Evolutionary conservation across 1,140 invertebrate species (phyloP).

Genomic region (Proales similis): DNA sequence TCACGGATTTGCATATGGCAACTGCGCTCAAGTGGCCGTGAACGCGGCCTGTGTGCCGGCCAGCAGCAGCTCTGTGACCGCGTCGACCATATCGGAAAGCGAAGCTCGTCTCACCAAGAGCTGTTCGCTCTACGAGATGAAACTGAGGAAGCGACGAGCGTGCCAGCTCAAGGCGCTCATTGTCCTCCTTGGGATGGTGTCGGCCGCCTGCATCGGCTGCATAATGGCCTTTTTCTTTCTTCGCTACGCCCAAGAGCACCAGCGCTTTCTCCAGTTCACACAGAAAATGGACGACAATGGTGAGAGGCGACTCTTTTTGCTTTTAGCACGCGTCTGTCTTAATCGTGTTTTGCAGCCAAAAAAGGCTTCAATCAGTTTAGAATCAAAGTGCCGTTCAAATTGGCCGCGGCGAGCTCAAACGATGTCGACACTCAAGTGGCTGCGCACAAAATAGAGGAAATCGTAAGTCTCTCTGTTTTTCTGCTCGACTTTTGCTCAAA

Average conservation of each 20-base stretch:
- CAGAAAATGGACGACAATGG: conserved; percentile 28
- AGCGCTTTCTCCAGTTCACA: conserved; percentile 21
- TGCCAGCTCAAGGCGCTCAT: conserved; percentile 22
- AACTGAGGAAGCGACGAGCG: conserved; percentile 23
- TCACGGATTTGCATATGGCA: conserved; percentile 15
- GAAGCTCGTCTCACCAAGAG: conserved; percentile 4
- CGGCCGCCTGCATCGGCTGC: conserved; percentile 21
- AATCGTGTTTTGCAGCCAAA: conserved; percentile 26
- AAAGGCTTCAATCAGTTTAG: conserved; percentile 21
- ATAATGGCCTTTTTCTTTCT: conserved; percentile 26
- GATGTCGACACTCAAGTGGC: conserved; percentile 16
- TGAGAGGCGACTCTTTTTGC: not conserved
- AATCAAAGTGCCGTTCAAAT: conserved; percentile 3
- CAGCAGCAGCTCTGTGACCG: conserved; percentile 9
- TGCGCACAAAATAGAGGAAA: conserved; percentile 30
- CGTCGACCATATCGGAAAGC: not conserved
- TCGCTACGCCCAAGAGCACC: conserved; percentile 4
- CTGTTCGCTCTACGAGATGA: conserved; percentile 26
- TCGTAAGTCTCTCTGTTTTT: conserved; percentile 13
- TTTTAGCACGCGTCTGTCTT: not conserved
- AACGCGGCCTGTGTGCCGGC: conserved; percentile 8
- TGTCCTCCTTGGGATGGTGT: conserved; percentile 9
- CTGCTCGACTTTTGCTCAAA: not conserved
- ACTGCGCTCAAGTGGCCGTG: not conserved
- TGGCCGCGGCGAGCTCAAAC: conserved; percentile 6